Base-by-base conservation (phyloP, 2,888 invertebrate species). In the Lasius platythorax region DNA sequence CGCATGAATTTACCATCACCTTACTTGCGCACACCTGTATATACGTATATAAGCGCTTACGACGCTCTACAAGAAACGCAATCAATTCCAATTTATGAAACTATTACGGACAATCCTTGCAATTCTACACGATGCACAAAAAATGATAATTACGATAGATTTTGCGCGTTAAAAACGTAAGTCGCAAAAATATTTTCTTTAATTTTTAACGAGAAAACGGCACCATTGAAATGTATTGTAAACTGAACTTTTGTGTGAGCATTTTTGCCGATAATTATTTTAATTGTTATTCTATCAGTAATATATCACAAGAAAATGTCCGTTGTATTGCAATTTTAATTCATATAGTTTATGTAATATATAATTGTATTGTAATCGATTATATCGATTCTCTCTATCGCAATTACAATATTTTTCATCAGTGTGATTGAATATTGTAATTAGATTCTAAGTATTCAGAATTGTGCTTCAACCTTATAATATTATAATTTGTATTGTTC, bases 1-100 rank as follows among this genome's bases (percentile, higher is more conserved):
- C 90, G 89, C 87, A 58, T 53, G 23, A 70, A 78, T 43, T 84
- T 75, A 84, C 81, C 85, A 68, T 75, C 63, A 66, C 66, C 66
- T 66, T 74, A 28, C 43, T 64, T 23, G 8, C 37, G 9, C n/a
- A 12, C 28, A 58, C 15, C 15, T 37, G 9, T 12, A 0, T 23
- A 56, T 18, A 23, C 23, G 18, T 37, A 37, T 12, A 15, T 28
- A 18, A 11, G 18, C 30, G 3, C 15, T 61, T 5, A 37, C 18
- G 30, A n/a, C 9, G 12, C 30, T 46, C 18, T 50, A 30, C n/a
- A 15, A 50, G 4, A 23, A 28, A 58, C 28, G n/a, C 23, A 5
- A 33, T 75, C 18, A 12, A 9, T 33, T 78, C 5, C 43, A 5
- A 3, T 30, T 56, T 64, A 64, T 64, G 3, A 0, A 23, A 5